These are phyloP conservation scores for Nesogale talazaci DNA, from an alignment of 2,113 vertebrate species.

Conservation along the genomic window DNA sequence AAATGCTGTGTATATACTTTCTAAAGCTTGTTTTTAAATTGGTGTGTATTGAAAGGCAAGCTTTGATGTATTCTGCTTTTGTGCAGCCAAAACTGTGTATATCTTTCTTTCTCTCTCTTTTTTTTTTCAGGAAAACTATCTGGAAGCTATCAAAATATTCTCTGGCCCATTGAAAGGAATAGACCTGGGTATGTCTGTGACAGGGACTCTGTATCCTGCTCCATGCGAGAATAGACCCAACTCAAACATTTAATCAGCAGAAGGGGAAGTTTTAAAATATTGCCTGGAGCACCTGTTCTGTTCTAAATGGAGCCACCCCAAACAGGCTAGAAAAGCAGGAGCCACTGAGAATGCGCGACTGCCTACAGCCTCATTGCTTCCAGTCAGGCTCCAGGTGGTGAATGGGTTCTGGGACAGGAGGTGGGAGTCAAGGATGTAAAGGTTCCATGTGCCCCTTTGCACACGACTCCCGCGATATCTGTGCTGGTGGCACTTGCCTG, in stretches of 20 bases:
- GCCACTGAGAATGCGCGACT: background rate
- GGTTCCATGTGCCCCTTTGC: background rate
- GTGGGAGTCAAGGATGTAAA: background rate
- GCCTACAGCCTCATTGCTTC: background rate
- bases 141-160: slow-evolving; percentile 87
- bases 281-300: background rate
- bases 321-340: background rate
- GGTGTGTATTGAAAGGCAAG: background rate
- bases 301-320: background rate
- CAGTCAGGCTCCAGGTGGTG: too few species aligned
- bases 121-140: slow-evolving; percentile 83
- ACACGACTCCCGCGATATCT: background rate
- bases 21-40: background rate
- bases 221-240: background rate
- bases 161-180: slow-evolving; percentile 87
- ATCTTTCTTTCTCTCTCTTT: slow-evolving; percentile 24
- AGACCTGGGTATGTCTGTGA: slow-evolving; percentile 83
- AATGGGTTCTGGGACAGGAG: background rate
- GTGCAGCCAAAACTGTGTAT: background rate
- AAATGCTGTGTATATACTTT: background rate
- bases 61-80: background rate
- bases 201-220: background rate
- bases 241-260: background rate
- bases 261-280: background rate
- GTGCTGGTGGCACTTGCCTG: accelerated